These are phyloP conservation scores for Macropus fuliginosus DNA, from an alignment of 2,797 vertebrate species.

Conservation along the genomic window DNA sequence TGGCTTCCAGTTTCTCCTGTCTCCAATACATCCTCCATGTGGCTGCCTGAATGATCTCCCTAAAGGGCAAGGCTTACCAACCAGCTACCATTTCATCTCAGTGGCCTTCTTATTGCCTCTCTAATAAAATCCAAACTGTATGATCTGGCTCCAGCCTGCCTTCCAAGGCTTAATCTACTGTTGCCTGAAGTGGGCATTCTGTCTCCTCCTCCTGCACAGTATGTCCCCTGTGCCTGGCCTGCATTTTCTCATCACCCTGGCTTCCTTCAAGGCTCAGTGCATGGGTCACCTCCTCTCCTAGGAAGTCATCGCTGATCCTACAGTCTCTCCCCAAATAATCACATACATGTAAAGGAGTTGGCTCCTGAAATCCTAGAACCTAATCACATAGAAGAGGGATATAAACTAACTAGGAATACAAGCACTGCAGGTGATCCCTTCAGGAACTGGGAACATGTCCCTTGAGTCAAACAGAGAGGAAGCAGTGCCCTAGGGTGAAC, in stretches of 20 bases:
- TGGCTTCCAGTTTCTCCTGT: not conserved
- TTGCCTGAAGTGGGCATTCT: not conserved
- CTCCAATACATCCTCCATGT: not conserved
- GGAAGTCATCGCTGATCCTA: not conserved
- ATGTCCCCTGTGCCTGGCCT: too few relatives aligned
- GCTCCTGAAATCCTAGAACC: not conserved
- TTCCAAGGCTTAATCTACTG: not conserved
- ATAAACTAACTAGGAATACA: not conserved
- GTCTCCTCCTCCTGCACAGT: not conserved
- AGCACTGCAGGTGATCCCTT: not conserved
- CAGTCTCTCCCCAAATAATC: not conserved
- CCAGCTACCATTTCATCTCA: too few relatives aligned
- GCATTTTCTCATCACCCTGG: too few relatives aligned
- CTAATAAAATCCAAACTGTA: not conserved
- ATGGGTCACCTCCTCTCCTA: not conserved
- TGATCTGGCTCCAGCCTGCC: not conserved
- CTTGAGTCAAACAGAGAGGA: not conserved
- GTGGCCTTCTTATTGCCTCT: not conserved
- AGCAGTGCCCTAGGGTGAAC: not conserved
- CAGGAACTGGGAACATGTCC: not conserved
- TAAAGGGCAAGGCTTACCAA: not conserved
- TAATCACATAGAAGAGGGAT: not conserved
- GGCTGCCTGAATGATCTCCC: not conserved
- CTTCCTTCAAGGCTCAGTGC: too few relatives aligned
- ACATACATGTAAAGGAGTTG: not conserved